Base-by-base conservation (phyloP, 2,113 vertebrate species). In the Coreoperca whiteheadi region DNA sequence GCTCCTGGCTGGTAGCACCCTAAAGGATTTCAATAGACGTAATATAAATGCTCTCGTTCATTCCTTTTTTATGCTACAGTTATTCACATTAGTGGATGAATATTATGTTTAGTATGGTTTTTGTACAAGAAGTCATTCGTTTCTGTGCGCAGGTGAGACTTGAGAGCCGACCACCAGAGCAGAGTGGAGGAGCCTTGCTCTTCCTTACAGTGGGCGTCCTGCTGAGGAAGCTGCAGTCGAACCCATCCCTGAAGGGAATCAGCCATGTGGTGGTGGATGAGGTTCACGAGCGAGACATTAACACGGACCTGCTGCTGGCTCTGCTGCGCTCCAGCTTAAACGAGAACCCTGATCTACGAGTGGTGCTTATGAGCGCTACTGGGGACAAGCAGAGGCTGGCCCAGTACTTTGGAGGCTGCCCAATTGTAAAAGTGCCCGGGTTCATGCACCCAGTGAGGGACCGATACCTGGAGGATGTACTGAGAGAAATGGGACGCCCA, bases 191-290 rank as follows among this genome's bases (percentile, higher is more conserved):
- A 2, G 96, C 97, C 0, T 83, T 99, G 81, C 97, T 99, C 74
- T 99, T 99, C 95, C 97, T 99, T 91, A 99, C 98, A 0, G 97
- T 99, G 82, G 98, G 98, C 1, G 95, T 99, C 86, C 94, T 99
- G 64, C 93, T 99, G 82, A 94, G 94, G 80, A 99, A 99, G 93
- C 95, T 99, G 77, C 97, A 97, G 94, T 94, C 96, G 0, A 99
- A 99, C 90, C 96, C 97, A 4, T 87, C 88, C 43, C 94, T 99
- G 82, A 94, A 92, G 90, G 98, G 98, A 0, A 95, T 99, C 86
- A 99, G 97, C 92, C 98, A 99, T 0, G 96, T 99, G 8, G 92
- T 99, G 1, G 97, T 99, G 50, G 98, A 99, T 0, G 98, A 99
- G 93, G 98, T 99, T 41, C 98, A 99, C 0, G 98, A 99, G 93